Evolutionary conservation across 2,888 invertebrate genomes (phyloP), one percentile per base, ranked within the genome.

Genomic region (Isoperla grammatica): DNA sequence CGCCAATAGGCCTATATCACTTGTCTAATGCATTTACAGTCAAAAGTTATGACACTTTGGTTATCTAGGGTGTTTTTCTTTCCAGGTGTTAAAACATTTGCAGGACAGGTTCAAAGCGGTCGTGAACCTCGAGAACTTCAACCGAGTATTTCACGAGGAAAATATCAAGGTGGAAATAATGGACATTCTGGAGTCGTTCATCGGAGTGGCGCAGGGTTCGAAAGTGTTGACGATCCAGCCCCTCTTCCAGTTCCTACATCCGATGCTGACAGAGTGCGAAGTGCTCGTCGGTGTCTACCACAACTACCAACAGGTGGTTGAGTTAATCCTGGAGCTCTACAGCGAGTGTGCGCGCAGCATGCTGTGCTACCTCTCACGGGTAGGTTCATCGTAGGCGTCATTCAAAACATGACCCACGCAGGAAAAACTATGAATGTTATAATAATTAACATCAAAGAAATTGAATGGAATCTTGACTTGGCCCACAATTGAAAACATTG

Each of bases 301-400:
- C 73, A 88, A 89, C 74, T 90, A 90, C 72, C 86, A 87, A 58
- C 82, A 85, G 59, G 83, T 93, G 61, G 87, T 92, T 53, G 82
- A 89, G 68, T 79, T 89, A 12, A 83, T 90, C 45, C 74, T 90
- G 61, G 85, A 87, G 70, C 74, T 91, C 40, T 84, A 88, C 63
- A 83, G 84, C 40, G 86, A 87, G 69, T 84, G 84, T 67, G 85
- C 88, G 1, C 84, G 84, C 67, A 78, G 83, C 63, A 84, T 88
- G 79, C 74, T 90, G 57, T 84, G 85, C 67, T 86, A 83, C 66
- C 73, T 82, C 11, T 68, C 71, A 13, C 66, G 71, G 66, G 75
- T 75, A 65, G 67, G 63, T 63, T 22, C 9, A n/a, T 37, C n/a
- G n/a, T n/a, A n/a, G n/a, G n/a, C n/a, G n/a, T n/a, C n/a, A n/a